A percentile compares a stretch with the other conserved stretches of the same genome.
phyloP scores from a whole-genome alignment of 2,797 vertebrate genomes.

The Arnoldichthys spilopterus region DNA sequence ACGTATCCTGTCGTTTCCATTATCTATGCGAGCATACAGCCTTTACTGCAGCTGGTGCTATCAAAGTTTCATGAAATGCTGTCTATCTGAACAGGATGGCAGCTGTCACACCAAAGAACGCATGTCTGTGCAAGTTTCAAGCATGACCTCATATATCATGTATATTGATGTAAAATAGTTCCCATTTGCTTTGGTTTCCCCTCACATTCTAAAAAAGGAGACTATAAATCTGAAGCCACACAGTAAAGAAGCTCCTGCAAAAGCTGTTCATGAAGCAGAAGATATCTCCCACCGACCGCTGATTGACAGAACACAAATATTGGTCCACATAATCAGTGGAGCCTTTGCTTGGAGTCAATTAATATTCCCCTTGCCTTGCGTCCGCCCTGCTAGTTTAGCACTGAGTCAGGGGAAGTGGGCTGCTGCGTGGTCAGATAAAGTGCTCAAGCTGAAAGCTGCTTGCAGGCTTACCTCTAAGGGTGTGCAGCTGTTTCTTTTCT shows the following conservation, averaged over 20 bases:
- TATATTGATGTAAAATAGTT: constrained; percentile 25
- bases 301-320: constrained; percentile 55
- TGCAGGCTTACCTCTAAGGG: not conserved
- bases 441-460: constrained; percentile 4
- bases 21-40: constrained; percentile 30
- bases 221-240: constrained; percentile 37
- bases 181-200: not conserved
- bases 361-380: constrained; percentile 32
- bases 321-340: constrained; percentile 45
- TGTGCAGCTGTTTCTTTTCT: constrained; percentile 61
- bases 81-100: constrained; percentile 37
- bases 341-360: constrained; percentile 41
- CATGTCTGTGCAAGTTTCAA: constrained; percentile 30
- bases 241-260: constrained; percentile 34
- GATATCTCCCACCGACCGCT: constrained; percentile 35
- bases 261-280: constrained; percentile 48
- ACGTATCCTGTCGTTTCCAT: constrained; percentile 38
- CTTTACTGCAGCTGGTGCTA: constrained; percentile 32
- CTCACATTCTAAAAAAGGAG: not conserved
- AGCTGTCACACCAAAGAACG: constrained; percentile 16
- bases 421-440: not conserved
- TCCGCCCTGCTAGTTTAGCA: constrained; percentile 31
- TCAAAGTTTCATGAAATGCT: constrained; percentile 45
- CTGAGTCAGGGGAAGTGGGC: constrained; percentile 11
- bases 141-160: constrained; percentile 41